Base-by-base conservation (phyloP, 2,888 invertebrate species). In the Branchipolynoe longqiensis region DNA sequence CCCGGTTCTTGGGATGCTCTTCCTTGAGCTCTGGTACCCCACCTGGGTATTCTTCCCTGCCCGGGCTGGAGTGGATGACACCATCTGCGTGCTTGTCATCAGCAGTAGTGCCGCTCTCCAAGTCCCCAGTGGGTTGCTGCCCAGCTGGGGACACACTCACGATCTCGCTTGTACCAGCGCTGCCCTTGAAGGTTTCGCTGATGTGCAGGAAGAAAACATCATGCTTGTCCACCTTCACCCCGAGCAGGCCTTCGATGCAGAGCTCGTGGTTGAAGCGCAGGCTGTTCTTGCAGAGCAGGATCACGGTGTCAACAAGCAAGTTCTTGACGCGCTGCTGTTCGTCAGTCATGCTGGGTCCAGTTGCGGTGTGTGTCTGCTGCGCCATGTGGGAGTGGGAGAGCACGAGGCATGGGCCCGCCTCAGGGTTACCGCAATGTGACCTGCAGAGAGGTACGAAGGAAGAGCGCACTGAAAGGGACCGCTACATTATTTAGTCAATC, bases 201-300 rank as follows among this genome's bases (percentile, higher is more conserved):
- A 86, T 85, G 54, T 82, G 85, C 0, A 86, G 58, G 25, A 86
- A 41, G 85, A 86, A 86, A 54, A 85, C 81, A 28, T 84, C 81
- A 22, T 64, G 41, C 12, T 64, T 41, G 33, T 86, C 85, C 22
- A 86, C 33, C 36, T 84, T 86, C 58, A 86, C 81, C 41, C 86
- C 86, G n/a, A 86, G 62, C 38, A 86, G 48, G 0, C 86, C 86
- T 58, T 86, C 74, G 14, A 86, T 36, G 18, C 56, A 58, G 54
- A 86, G 28, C 28, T 84, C 62, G 18, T 25, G 25, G 8, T 86
- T 41, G 40, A 48, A 86, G 38, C 54, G 59, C 38, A 86, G 82
- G 18, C 82, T 40, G 62, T 84, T 85, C n/a, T 82, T 78, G 56
- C 86, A 86, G 33, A 86, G 59, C 2, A 85, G 54, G 18, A 82